Percentiles rank a stretch among this genome's conserved stretches.
Conservation (phyloP, 2,888 invertebrate genomes). For the Camptogramma bilineatum region DNA sequence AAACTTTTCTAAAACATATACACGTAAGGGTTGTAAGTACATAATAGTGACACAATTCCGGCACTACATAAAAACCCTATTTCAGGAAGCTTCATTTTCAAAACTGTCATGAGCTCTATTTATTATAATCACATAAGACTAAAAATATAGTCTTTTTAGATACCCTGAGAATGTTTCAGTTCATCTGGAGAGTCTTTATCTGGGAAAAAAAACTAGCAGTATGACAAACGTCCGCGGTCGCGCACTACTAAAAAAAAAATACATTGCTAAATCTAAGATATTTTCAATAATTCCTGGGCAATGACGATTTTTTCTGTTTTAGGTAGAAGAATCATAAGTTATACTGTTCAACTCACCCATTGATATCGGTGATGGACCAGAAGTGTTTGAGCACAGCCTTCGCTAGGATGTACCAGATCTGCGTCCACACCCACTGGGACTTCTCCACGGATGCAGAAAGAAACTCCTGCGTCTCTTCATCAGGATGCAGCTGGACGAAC, state of each 20-base stretch:
- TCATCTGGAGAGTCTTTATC: too few relatives aligned
- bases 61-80: not conserved
- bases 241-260: too few relatives aligned
- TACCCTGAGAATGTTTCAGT: too few relatives aligned
- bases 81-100: not conserved
- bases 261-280: too few relatives aligned
- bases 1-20: constrained; percentile 7
- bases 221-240: too few relatives aligned
- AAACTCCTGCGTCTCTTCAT: constrained; percentile 91
- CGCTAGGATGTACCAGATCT: constrained; percentile 95
- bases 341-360: constrained; percentile 89
- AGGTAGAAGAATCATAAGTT: not conserved
- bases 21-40: not conserved
- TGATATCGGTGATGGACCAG: constrained; percentile 97
- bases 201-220: too few relatives aligned
- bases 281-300: too few relatives aligned
- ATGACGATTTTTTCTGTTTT: too few relatives aligned
- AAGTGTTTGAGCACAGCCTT: constrained; percentile 94
- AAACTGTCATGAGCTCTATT: too few relatives aligned
- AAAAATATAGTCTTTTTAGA: too few relatives aligned
- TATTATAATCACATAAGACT: too few relatives aligned
- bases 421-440: constrained; percentile 94
- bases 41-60: not conserved
- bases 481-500: constrained; percentile 88
- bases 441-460: constrained; percentile 90